phyloP scores from a whole-genome alignment of 2,797 vertebrate genomes.

The Manis javanica region DNA sequence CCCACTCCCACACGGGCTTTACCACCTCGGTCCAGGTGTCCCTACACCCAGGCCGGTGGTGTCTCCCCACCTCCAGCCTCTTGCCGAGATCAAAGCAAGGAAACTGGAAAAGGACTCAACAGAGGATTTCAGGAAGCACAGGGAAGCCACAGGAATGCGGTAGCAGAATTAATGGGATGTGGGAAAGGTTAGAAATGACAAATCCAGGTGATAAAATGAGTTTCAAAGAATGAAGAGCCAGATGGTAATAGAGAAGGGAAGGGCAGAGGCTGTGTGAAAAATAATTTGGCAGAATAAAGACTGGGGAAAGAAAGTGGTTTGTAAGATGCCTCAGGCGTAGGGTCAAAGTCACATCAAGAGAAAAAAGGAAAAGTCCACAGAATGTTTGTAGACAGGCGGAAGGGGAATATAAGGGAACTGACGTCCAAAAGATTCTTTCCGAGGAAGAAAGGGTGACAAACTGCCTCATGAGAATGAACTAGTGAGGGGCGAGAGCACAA shows the following conservation, averaged over 20 bases:
- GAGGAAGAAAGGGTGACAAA: not conserved
- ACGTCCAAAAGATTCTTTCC: not conserved
- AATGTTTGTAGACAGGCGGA: not conserved
- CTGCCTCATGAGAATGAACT: constrained; percentile 6
- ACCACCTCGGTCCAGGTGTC: not conserved
- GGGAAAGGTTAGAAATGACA: not conserved
- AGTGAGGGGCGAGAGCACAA: not conserved
- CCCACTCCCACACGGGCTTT: not conserved
- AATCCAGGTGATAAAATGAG: not conserved
- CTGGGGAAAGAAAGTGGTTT: not conserved
- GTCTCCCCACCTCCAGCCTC: not conserved
- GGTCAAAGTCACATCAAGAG: constrained; percentile 10
- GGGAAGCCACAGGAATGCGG: not conserved
- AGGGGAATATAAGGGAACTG: not conserved
- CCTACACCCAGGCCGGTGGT: not conserved
- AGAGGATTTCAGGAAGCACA: not conserved
- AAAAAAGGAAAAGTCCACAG: not conserved
- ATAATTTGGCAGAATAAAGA: not conserved
- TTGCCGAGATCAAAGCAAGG: not conserved
- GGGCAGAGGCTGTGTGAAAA: not conserved
- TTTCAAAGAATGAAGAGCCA: constrained; percentile 13
- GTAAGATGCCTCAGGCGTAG: not conserved
- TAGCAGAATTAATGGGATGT: not conserved
- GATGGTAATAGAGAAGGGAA: not conserved
- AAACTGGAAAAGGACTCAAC: not conserved